These are phyloP conservation scores for Acromyrmex charruanus DNA, from an alignment of 1,140 invertebrate genomes.

Conservation along the genomic window DNA sequence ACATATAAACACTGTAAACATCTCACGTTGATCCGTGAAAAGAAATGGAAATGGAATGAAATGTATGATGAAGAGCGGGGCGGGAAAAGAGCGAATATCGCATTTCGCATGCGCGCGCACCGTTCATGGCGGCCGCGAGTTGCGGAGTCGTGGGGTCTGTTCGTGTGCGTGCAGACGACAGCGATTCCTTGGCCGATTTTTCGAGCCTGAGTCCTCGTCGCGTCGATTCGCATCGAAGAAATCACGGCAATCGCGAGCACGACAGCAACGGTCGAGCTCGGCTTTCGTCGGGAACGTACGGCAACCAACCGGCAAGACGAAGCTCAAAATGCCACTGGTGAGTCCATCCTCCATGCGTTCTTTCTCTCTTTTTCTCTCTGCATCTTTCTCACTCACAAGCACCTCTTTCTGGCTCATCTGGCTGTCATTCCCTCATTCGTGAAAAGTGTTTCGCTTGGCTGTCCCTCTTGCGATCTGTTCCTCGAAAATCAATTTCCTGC, in stretches of 20 bases:
- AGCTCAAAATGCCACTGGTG: conserved; percentile 83
- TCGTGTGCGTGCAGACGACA: neutral
- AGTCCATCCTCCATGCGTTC: conserved; percentile 57
- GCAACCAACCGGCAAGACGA: conserved; percentile 76
- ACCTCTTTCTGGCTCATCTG: neutral
- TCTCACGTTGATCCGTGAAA: neutral
- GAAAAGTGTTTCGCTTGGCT: neutral
- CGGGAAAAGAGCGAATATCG: too few species aligned
- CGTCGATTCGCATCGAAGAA: neutral
- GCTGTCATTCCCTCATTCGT: conserved; percentile 27
- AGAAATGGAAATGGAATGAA: neutral
- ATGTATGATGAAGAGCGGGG: neutral
- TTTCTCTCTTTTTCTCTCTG: neutral
- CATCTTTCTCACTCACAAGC: neutral
- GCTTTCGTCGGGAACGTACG: conserved; percentile 43
- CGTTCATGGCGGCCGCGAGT: conserved; percentile 18
- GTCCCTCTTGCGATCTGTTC: neutral
- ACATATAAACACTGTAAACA: neutral
- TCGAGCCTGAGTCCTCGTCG: neutral
- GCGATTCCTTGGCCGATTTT: neutral
- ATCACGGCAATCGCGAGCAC: neutral
- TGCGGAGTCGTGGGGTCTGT: conserved; percentile 4
- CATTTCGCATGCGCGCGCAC: conserved; percentile 10
- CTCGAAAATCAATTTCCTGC: neutral
- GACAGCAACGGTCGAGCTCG: conserved; percentile 48